Conservation (phyloP, 1,140 invertebrate genomes). For the Condylostylus longicornis region DNA sequence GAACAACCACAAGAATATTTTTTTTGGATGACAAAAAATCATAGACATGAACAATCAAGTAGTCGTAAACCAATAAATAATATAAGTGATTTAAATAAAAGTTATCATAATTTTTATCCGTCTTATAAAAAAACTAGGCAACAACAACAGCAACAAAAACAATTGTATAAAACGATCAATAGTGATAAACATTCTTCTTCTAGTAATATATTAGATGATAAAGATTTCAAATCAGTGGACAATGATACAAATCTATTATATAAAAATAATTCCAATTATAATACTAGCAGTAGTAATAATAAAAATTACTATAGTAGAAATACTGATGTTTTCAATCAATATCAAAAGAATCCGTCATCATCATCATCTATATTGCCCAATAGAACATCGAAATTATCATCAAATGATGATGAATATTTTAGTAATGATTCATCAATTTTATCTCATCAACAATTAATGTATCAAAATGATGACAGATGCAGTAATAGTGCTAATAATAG, state of each 20-base stretch:
- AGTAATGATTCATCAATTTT: too few relatives aligned
- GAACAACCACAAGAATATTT: slow-evolving; percentile 10
- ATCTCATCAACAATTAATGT: too few relatives aligned
- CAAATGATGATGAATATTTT: too few relatives aligned
- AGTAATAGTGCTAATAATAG: too few relatives aligned
- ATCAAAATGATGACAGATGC: too few relatives aligned
- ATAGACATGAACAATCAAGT: slow-evolving; percentile 20
- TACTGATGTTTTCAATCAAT: slow-evolving; percentile 7
- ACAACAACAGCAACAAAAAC: slow-evolving; percentile 20
- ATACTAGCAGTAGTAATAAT: slow-evolving; percentile 13
- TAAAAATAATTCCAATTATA: slow-evolving; percentile 23
- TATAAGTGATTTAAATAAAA: background rate
- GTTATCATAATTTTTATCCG: slow-evolving; percentile 20
- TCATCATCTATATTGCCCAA: too few relatives aligned
- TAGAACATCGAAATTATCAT: too few relatives aligned
- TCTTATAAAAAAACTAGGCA: slow-evolving; percentile 35
- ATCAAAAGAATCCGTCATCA: too few relatives aligned
- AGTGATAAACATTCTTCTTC: too few relatives aligned
- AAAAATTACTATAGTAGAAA: slow-evolving; percentile 13
- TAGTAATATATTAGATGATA: too few relatives aligned
- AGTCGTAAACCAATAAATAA: slow-evolving; percentile 6
- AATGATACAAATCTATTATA: slow-evolving; percentile 25
- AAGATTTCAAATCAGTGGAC: slow-evolving; percentile 20
- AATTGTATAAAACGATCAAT: too few relatives aligned
- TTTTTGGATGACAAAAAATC: slow-evolving; percentile 17